Conservation (phyloP, 1,140 invertebrate species). For the Aethina tumida region DNA sequence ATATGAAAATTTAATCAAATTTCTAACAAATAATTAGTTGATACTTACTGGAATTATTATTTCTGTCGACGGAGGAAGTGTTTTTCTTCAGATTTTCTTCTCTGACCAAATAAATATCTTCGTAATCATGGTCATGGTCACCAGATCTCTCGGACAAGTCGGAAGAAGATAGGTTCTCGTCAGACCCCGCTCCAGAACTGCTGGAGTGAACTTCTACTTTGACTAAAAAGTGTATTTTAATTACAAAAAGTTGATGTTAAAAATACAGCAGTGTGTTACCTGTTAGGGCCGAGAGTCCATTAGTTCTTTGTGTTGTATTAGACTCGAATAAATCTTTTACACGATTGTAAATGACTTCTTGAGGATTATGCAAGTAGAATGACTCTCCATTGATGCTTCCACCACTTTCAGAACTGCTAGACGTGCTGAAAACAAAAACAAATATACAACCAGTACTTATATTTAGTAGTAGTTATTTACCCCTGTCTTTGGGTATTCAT, state of each 20-base stretch:
- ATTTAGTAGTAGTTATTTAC: slow-evolving; percentile 14
- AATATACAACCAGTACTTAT: slow-evolving; percentile 4
- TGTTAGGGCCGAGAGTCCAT: slow-evolving; percentile 32
- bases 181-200: slow-evolving; percentile 46
- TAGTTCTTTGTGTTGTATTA: slow-evolving; percentile 15
- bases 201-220: slow-evolving; percentile 57
- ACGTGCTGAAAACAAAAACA: slow-evolving; percentile 25
- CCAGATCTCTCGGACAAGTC: slow-evolving; percentile 40
- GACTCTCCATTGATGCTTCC: slow-evolving; percentile 46
- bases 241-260: slow-evolving; percentile 1
- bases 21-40: no score
- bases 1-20: no score
- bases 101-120: slow-evolving; percentile 59
- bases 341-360: slow-evolving; percentile 63
- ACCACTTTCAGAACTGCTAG: slow-evolving; percentile 20
- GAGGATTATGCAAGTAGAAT: slow-evolving; percentile 75
- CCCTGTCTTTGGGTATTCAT: slow-evolving; percentile 47
- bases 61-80: slow-evolving; percentile 4
- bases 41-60: no score
- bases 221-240: slow-evolving; percentile 34
- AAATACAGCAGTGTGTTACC: slow-evolving; percentile 19
- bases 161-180: slow-evolving; percentile 47
- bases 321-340: slow-evolving; percentile 67
- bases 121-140: slow-evolving; percentile 58
- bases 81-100: slow-evolving; percentile 39